A percentile compares a stretch with the other conserved stretches of the same genome.
phyloP scores from a whole-genome alignment of 2,113 vertebrate species.

The Sebastes fasciatus region DNA sequence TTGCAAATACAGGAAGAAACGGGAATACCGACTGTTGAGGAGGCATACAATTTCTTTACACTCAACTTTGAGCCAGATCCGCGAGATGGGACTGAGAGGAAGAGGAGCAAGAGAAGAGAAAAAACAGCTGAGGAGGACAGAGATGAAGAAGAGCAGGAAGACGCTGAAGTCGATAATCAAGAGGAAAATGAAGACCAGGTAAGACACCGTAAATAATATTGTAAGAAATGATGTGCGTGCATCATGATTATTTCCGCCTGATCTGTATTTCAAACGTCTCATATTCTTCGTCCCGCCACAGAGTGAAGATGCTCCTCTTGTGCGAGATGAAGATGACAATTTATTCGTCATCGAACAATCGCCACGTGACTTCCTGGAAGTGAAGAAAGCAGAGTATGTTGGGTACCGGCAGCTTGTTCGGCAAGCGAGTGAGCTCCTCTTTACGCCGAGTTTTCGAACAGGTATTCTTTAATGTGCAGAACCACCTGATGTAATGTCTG shows the following conservation, averaged over 20 bases:
- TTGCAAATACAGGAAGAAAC: slow-evolving; percentile 72
- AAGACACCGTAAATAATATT: not conserved
- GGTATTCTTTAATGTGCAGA: slow-evolving; percentile 78
- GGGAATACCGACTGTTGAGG: slow-evolving; percentile 88
- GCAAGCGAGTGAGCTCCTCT: slow-evolving; percentile 87
- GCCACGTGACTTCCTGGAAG: slow-evolving; percentile 85
- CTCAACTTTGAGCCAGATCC: slow-evolving; percentile 91
- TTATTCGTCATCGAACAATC: slow-evolving; percentile 84
- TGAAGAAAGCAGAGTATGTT: slow-evolving; percentile 86
- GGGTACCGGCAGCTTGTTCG: slow-evolving; percentile 80
- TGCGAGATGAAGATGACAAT: slow-evolving; percentile 80
- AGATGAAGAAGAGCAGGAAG: slow-evolving; percentile 68
- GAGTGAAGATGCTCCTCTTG: slow-evolving; percentile 87
- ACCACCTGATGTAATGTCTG: not conserved
- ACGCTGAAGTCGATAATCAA: slow-evolving; percentile 69
- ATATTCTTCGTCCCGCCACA: slow-evolving; percentile 52
- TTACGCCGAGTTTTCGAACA: slow-evolving; percentile 85
- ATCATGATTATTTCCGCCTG: not conserved
- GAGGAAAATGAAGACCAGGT: slow-evolving; percentile 67
- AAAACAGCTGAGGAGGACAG: slow-evolving; percentile 34
- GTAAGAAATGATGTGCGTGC: not conserved
- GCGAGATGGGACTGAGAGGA: slow-evolving; percentile 54
- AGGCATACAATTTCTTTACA: slow-evolving; percentile 95
- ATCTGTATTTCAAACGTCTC: not conserved
- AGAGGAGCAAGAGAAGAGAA: slow-evolving; percentile 47